A percentile compares a stretch with the other conserved stretches of the same genome.
Evolutionary conservation across 2,113 vertebrate species (phyloP).

Genomic region (Rhinopithecus roxellana): DNA sequence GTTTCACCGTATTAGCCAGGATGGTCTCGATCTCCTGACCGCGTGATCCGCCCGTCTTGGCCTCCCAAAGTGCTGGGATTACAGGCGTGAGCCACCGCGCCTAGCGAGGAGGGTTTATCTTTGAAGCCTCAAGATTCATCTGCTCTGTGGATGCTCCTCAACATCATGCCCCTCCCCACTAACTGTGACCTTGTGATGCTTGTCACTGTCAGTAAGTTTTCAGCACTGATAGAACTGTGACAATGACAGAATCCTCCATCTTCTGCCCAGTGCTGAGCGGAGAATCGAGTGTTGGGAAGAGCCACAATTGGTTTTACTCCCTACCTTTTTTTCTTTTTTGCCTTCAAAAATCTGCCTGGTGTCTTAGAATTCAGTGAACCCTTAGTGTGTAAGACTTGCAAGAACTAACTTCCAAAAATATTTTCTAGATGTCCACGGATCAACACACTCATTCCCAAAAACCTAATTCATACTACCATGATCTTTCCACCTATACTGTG

Average conservation of each 20-base stretch:
- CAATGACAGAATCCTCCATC: neutral
- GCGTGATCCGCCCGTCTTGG: too few species aligned
- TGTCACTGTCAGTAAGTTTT: neutral
- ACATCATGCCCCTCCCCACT: too few species aligned
- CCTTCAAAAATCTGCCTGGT: neutral
- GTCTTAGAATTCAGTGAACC: slow-evolving; percentile 22
- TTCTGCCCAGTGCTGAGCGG: neutral
- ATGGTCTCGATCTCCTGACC: too few species aligned
- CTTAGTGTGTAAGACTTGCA: neutral
- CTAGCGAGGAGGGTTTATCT: neutral
- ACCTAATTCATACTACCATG: neutral
- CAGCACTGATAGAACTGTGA: neutral
- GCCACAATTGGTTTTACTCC: neutral
- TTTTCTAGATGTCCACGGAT: neutral
- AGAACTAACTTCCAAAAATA: neutral
- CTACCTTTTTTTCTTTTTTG: neutral
- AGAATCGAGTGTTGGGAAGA: neutral
- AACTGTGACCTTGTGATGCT: neutral
- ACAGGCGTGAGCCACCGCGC: too few species aligned
- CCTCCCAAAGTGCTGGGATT: too few species aligned
- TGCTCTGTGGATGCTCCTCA: neutral
- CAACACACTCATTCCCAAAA: neutral
- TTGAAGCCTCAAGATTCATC: neutral
- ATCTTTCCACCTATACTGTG: neutral
- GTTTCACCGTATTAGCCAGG: too few species aligned